These are phyloP conservation scores for Pangasius djambal DNA, from an alignment of 2,797 vertebrate species.

Conservation along the genomic window DNA sequence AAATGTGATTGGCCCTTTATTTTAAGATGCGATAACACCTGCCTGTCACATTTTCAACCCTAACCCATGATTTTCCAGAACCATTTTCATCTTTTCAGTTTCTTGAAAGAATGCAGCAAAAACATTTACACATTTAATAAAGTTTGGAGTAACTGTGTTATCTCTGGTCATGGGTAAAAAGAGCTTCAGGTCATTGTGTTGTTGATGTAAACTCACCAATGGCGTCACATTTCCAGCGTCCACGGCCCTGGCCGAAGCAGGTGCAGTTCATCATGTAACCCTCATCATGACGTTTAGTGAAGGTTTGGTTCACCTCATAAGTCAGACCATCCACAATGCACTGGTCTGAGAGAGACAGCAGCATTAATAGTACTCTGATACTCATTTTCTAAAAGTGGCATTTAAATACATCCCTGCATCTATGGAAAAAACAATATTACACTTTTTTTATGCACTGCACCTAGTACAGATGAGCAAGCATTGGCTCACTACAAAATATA, in stretches of 20 bases:
- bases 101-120: not conserved
- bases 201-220: slow-evolving; percentile 79
- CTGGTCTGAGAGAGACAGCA: slow-evolving; percentile 79
- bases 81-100: not conserved
- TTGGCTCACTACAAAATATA: not conserved
- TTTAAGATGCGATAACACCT: not conserved
- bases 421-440: not conserved
- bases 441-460: not conserved
- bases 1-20: not conserved
- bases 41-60: not conserved
- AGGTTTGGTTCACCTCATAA: slow-evolving; percentile 94
- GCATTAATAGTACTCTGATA: not conserved
- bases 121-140: not conserved
- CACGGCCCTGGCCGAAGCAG: slow-evolving; percentile 94
- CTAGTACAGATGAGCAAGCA: not conserved
- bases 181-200: too few species aligned
- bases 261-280: slow-evolving; percentile 97
- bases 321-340: slow-evolving; percentile 91
- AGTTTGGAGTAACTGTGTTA: not conserved
- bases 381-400: not conserved
- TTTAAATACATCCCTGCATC: not conserved
- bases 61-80: not conserved
- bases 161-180: not conserved
- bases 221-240: slow-evolving; percentile 96
- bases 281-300: slow-evolving; percentile 91